Evolutionary conservation across 2,888 invertebrate genomes (phyloP), one percentile per base, ranked within the genome.

Genomic region (Hipparchia sbordonii): DNA sequence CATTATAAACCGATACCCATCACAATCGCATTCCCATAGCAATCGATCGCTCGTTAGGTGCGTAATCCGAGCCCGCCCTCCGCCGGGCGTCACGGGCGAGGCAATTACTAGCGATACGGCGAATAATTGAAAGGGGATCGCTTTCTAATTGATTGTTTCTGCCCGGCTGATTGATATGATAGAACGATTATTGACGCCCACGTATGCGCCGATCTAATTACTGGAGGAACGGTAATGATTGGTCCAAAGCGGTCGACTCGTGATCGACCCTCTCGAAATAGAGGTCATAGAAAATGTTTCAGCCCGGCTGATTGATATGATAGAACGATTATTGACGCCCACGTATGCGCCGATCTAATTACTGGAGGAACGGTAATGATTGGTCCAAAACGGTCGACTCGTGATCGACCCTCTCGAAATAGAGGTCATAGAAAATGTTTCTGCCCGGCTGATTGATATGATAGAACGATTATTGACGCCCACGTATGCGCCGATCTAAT

Each of bases 111-210:
- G 85, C 85, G 88, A 86, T 87, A 85, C 86, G 84, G 83, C 80
- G 83, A 83, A 86, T 90, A 91, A 91, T 92, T 92, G 91, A 92
- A 92, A 88, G 89, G 91, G 91, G 90, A 87, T 89, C 87, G 86
- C 75, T 81, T 84, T 87, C 89, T 91, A 91, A 92, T 91, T 91
- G 92, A 91, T 91, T 91, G 91, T 89, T 89, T 90, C 90, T 88
- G 90, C 86, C 80, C 84, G 85, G 84, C 82, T 84, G 89, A 82
- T 82, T 89, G 91, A 91, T 91, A 91, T 91, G 90, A 91, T 88
- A 85, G 86, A 84, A 79, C 88, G 89, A 89, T 89, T 89, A 89
- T 82, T 75, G 79, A 72, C 71, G 77, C 79, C 77, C 79, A 79
- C 79, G 39, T 69, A 61, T 69, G 69, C 13, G 59, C 2, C 46